These are phyloP conservation scores for Meliscaeva auricollis DNA, from an alignment of 2,888 invertebrate species.

Conservation along the genomic window DNA sequence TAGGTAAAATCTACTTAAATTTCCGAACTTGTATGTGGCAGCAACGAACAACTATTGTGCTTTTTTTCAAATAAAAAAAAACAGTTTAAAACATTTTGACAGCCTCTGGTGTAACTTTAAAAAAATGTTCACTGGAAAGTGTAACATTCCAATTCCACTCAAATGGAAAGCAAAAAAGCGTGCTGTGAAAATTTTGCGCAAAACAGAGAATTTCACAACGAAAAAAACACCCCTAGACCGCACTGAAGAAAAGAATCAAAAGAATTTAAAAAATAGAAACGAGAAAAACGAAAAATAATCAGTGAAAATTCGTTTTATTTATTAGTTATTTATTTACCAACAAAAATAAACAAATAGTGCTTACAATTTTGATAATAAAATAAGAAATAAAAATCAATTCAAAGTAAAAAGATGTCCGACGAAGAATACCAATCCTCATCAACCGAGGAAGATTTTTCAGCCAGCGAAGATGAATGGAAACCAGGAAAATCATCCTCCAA, in stretches of 20 bases:
- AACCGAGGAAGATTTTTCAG: constrained; percentile 82
- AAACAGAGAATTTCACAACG: constrained; percentile 25
- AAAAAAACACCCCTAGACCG: background rate
- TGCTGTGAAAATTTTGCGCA: constrained; percentile 23
- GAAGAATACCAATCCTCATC: constrained; percentile 81
- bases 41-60: too few species aligned
- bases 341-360: background rate
- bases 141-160: background rate
- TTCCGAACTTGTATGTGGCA: too few species aligned
- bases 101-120: background rate
- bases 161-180: constrained; percentile 13
- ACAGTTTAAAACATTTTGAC: too few species aligned
- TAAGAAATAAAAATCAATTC: background rate
- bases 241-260: background rate
- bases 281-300: background rate
- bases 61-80: too few species aligned
- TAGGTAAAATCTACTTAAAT: too few species aligned
- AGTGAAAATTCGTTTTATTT: background rate
- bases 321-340: background rate
- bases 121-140: background rate
- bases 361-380: background rate
- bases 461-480: constrained; percentile 83
- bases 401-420: constrained; percentile 79
- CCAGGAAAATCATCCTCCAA: constrained; percentile 77
- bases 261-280: background rate